Percentiles rank a stretch among this genome's conserved stretches.
phyloP scores from a whole-genome alignment of 2,797 vertebrate genomes.

The Helostoma temminkii region DNA sequence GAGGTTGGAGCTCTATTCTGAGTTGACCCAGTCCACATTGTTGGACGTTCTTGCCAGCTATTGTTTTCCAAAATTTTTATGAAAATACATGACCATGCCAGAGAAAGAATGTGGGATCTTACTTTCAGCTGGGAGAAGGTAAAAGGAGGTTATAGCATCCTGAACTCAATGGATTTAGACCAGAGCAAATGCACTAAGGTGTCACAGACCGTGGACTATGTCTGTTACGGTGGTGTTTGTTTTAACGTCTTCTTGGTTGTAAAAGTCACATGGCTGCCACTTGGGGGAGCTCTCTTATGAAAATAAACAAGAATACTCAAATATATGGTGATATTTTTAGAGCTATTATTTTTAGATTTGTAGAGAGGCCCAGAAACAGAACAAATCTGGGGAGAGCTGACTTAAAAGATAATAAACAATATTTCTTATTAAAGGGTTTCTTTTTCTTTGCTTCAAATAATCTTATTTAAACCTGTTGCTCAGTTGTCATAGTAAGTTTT shows the following conservation, averaged over 20 bases:
- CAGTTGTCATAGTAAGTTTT: background rate
- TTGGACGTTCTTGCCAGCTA: too few species aligned
- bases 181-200: too few species aligned
- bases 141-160: too few species aligned
- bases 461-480: background rate
- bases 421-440: background rate
- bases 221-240: conserved; percentile 51
- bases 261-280: conserved; percentile 59
- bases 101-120: too few species aligned
- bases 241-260: conserved; percentile 42
- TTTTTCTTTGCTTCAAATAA: background rate
- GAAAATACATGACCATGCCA: too few species aligned
- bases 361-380: conserved; percentile 29
- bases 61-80: too few species aligned
- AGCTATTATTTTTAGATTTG: conserved; percentile 56
- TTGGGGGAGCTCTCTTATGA: conserved; percentile 28
- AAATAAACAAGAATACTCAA: conserved; percentile 43
- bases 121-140: too few species aligned
- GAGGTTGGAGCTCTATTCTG: too few species aligned
- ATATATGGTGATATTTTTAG: conserved; percentile 46
- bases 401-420: conserved; percentile 21
- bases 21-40: too few species aligned
- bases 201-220: conserved; percentile 4
- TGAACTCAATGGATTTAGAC: too few species aligned
- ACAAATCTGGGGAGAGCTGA: conserved; percentile 32